Conservation (phyloP, 2,888 invertebrate genomes). For the Campoplex nolae region DNA sequence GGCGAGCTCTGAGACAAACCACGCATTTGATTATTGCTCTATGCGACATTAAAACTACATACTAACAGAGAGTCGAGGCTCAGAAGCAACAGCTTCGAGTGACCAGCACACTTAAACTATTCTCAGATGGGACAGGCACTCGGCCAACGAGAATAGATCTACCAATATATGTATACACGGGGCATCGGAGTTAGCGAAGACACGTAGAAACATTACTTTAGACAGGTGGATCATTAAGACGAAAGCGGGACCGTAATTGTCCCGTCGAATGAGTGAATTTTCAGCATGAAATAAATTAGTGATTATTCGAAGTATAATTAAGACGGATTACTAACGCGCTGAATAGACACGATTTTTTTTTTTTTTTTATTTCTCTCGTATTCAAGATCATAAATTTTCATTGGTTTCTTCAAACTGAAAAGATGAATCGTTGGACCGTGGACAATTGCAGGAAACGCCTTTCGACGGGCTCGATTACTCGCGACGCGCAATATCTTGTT, state of each 20-base stretch:
- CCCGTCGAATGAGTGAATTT: conserved; percentile 3
- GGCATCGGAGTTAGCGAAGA: conserved; percentile 18
- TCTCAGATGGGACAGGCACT: conserved; percentile 59
- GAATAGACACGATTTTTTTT: background rate
- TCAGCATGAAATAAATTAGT: conserved; percentile 16
- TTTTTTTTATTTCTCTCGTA: background rate
- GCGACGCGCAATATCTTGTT: conserved; percentile 26
- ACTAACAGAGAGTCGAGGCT: conserved; percentile 20
- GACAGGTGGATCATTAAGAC: conserved; percentile 62
- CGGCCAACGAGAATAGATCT: conserved; percentile 40
- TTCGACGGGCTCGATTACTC: conserved; percentile 41
- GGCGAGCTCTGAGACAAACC: conserved; percentile 36
- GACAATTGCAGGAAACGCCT: background rate
- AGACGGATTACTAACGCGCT: background rate
- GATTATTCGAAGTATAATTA: background rate
- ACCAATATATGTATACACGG: background rate
- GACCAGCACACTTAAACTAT: conserved; percentile 49
- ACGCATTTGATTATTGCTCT: conserved; percentile 52
- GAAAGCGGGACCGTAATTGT: conserved; percentile 23
- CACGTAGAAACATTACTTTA: conserved; percentile 14
- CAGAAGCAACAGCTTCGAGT: conserved; percentile 35
- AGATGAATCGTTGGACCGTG: conserved; percentile 15
- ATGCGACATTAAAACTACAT: conserved; percentile 36
- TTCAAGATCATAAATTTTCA: background rate
- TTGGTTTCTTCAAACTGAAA: background rate